Base-by-base conservation (phyloP, 2,797 vertebrate species). In the Pitangus sulphuratus region DNA sequence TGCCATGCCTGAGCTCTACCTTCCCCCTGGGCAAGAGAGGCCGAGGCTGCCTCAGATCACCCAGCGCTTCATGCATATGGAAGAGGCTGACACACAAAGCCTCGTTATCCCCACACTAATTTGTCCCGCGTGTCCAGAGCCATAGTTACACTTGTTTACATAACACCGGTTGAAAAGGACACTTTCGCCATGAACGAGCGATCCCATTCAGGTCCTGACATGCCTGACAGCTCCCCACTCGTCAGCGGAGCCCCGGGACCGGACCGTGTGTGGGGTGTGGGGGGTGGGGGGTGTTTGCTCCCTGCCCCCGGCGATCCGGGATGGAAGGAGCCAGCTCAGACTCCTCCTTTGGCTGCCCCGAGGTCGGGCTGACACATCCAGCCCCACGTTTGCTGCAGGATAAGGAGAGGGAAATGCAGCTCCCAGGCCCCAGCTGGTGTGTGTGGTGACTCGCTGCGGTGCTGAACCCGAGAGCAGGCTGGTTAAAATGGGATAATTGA, bases 171-270 rank as follows among this genome's bases (percentile, higher is more conserved):
- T 94, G 79, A 48, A 88, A 95, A 70, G 25, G 68, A 70, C 35
- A 76, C 88, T 94, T 84, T 37, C 77, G 19, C 88, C 69, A 60
- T 66, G 93, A 96, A 69, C 81, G 94, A 95, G 91, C 33, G 95
- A 95, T 95, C 88, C 82, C 93, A 84, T 94, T 95, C 95, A 42
- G 5, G 81, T 45, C 39, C 92, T 53, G 90, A 91, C 96, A 92
- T 5, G 91, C 91, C 75, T 65, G 93, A 96, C 85, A 91, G n/a
- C 90, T 92, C 89, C 50, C 88, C 66, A 26, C 6, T 76, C 80
- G 75, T 82, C 93, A 81, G 6, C 94, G 5, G 50, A 94, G 93
- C 90, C 40, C 6, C 17, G 12, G 85, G 88, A 95, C 96, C 90
- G 82, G 94, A 76, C 86, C 93, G 33, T 81, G 40, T 40, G 40